These are phyloP conservation scores for Otocyon megalotis DNA, from an alignment of 2,113 vertebrate species.

Conservation along the genomic window DNA sequence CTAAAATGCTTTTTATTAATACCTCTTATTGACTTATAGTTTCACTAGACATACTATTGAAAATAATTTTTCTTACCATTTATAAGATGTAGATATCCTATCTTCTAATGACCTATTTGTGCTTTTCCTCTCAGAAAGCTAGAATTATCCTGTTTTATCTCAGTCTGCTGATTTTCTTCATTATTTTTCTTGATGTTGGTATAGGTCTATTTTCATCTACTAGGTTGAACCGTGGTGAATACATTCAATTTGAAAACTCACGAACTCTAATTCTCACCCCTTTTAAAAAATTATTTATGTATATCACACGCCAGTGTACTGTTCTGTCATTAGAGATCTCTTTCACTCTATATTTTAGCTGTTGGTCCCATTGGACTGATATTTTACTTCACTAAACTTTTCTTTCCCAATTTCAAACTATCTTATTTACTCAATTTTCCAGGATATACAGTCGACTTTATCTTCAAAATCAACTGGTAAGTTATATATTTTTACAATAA, in stretches of 20 bases:
- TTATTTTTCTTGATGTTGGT: neutral
- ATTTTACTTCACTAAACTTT: neutral
- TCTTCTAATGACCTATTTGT: neutral
- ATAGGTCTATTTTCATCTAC: slow-evolving; percentile 12
- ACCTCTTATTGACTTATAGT: neutral
- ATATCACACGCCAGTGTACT: neutral
- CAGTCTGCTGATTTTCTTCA: slow-evolving; percentile 1
- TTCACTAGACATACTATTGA: neutral
- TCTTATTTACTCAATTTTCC: neutral
- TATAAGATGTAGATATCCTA: neutral
- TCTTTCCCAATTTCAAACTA: neutral
- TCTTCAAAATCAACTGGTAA: neutral
- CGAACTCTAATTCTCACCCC: neutral
- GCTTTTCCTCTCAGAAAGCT: neutral
- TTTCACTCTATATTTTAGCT: neutral
- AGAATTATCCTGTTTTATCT: neutral
- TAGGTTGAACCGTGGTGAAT: neutral
- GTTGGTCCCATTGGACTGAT: neutral
- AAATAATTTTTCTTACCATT: slow-evolving; percentile 16
- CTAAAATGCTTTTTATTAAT: neutral
- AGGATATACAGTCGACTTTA: neutral
- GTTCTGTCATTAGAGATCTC: neutral
- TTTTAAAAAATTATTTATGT: neutral
- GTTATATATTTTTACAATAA: neutral
- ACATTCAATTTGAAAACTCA: neutral